These are phyloP conservation scores for Euwallacea fornicatus DNA, from an alignment of 1,140 invertebrate genomes.

Conservation along the genomic window DNA sequence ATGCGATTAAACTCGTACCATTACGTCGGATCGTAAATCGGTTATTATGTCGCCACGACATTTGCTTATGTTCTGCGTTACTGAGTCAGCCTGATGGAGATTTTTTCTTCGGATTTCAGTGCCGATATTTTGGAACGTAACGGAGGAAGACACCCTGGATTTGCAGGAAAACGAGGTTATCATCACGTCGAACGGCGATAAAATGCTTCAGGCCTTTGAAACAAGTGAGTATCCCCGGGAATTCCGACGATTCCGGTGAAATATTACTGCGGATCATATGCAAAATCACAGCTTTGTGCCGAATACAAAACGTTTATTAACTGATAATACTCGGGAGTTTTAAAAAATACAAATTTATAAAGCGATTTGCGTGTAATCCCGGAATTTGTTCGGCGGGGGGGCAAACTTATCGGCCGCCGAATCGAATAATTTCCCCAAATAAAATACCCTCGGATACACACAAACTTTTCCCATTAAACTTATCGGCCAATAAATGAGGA, in stretches of 20 bases:
- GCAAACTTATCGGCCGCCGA: not conserved
- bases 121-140: constrained; percentile 61
- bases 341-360: not conserved
- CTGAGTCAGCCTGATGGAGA: not conserved
- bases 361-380: no score
- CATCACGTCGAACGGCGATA: constrained; percentile 60
- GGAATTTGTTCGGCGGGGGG: no score
- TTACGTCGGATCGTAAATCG: no score
- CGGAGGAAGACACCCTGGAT: constrained; percentile 60
- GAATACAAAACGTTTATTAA: constrained; percentile 18
- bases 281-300: constrained; percentile 14
- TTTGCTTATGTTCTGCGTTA: no score
- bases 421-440: constrained; percentile 11
- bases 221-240: constrained; percentile 57
- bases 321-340: not conserved
- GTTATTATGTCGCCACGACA: no score
- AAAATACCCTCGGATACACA: not conserved
- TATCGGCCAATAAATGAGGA: not conserved
- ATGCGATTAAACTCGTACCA: no score
- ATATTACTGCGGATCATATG: constrained; percentile 31
- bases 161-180: constrained; percentile 58
- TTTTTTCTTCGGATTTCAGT: constrained; percentile 49
- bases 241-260: constrained; percentile 21
- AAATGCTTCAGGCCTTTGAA: constrained; percentile 59
- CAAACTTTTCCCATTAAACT: constrained; percentile 17